Evolutionary conservation across 1,140 invertebrate genomes (phyloP), one percentile per base, ranked within the genome.

Genomic region (Nylanderia fulva): DNA sequence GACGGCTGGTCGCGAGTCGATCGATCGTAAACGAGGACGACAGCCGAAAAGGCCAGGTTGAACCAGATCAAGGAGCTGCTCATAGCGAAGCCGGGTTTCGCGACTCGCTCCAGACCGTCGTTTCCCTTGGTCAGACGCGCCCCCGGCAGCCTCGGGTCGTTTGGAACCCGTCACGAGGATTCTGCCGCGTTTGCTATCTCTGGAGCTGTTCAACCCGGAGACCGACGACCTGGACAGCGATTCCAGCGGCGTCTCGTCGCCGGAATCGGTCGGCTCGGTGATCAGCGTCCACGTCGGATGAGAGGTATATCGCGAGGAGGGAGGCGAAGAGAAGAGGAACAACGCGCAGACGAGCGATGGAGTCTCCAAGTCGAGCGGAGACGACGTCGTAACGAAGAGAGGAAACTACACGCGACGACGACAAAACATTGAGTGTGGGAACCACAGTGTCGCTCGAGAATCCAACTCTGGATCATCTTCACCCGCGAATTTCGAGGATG

Each of bases 171-270:
- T 95, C 0, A 95, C 95, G 58, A 96, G 96, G 85, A 74, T 95
- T 1, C 33, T 97, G 48, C 97, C 97, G 0, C 96, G 97, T 75
- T 92, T 98, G 15, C 95, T 98, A 75, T 97, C 97, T 1, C 93
- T 98, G 69, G 98, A 98, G 92, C 94, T 98, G 7, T 98, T 98
- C 90, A 98, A 98, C 94, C 98, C 98, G 1, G 98, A 98, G 91
- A 98, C 97, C 8, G 98, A 98, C 92, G 98, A 98, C 90, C 96
- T 98, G 93, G 98, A 98, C 91, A 98, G 97, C 89, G 98, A 98
- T 92, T 98, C 97, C 0, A 98, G 97, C 86, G 97, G 97, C 24
- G 96, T 97, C 2, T 98, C 97, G 0, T 98, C 98, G 0, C 98
- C 98, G 2, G 97, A 98, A 91, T 98, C 98, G 2, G 96, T 97